Evolutionary conservation across 2,888 invertebrate species (phyloP), one percentile per base, ranked within the genome.

Genomic region (Dione vanillae): DNA sequence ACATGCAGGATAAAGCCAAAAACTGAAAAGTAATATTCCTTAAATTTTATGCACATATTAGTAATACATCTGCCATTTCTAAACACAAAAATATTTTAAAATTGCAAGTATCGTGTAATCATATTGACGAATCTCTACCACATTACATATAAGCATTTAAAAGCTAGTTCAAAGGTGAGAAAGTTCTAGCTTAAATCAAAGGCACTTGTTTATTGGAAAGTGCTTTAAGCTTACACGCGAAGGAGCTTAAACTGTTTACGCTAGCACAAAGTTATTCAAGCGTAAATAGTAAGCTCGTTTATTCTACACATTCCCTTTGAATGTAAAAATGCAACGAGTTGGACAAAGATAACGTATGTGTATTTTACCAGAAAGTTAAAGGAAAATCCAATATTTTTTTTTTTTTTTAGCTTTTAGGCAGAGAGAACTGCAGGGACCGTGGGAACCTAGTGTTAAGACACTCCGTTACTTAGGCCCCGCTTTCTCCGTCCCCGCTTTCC

Each of bases 211-310:
- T 35, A 43, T 61, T 35, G 45, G 61, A 61, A 43, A 61, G 45
- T 45, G 11, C 27, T 61, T 11, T n/a, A 35, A 61, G 27, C 45
- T 43, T 47, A 41, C 49, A 67, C 67, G 56, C 40, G 67, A 58
- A 67, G 35, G 43, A 41, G 59, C 43, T 67, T 61, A 59, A 61
- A 41, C 27, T 51, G 37, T 67, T 67, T 67, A 51, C 47, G 49
- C 47, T 49, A 35, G 64, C 64, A 12, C 49, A 64, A 64, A 64
- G 9, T 40, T 35, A 19, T 35, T 64, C 47, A 43, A 64, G 35
- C 16, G 35, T 12, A 64, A 64, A 64, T 64, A 64, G 49, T 49
- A 40, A 64, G 0, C 35, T 62, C 37, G 62, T 47, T 40, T 19
- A 19, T 45, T 61, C 61, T 43, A 27, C n/a, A 27, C 35, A 61